phyloP scores from a whole-genome alignment of 2,888 invertebrate species.

The Ophion ventricosus region DNA sequence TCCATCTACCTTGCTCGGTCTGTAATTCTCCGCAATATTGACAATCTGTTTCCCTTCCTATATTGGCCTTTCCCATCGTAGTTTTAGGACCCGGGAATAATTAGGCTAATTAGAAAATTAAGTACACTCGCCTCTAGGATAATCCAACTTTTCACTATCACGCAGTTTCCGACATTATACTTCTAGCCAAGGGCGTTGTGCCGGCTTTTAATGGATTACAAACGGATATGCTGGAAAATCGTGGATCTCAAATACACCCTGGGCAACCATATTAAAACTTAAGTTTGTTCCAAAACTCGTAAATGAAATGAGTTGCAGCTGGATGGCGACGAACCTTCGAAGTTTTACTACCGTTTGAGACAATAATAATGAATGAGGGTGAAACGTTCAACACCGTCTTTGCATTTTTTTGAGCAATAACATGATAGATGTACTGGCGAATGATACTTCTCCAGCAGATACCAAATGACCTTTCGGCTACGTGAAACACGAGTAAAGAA shows the following conservation, averaged over 20 bases:
- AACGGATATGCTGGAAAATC: conserved; percentile 62
- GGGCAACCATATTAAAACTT: conserved; percentile 4
- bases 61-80: conserved; percentile 1
- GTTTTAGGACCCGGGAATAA: conserved; percentile 67
- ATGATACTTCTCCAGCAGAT: neutral
- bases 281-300: conserved; percentile 20
- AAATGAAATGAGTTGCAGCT: conserved; percentile 6
- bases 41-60: conserved; percentile 51
- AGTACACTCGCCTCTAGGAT: conserved; percentile 41
- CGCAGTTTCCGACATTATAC: too few relatives aligned
- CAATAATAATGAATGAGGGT: too few relatives aligned
- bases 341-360: too few relatives aligned
- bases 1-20: neutral
- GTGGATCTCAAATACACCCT: neutral
- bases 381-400: too few relatives aligned
- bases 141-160: conserved; percentile 11
- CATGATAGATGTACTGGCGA: too few relatives aligned
- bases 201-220: conserved; percentile 72
- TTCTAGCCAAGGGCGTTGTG: conserved; percentile 51
- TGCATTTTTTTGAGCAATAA: too few relatives aligned
- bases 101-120: conserved; percentile 73
- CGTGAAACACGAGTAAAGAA: neutral
- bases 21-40: conserved; percentile 34
- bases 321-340: conserved; percentile 4
- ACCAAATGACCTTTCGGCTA: neutral